Evolutionary conservation across 2,113 vertebrate species (phyloP).

Genomic region (Cinclus cinclus): DNA sequence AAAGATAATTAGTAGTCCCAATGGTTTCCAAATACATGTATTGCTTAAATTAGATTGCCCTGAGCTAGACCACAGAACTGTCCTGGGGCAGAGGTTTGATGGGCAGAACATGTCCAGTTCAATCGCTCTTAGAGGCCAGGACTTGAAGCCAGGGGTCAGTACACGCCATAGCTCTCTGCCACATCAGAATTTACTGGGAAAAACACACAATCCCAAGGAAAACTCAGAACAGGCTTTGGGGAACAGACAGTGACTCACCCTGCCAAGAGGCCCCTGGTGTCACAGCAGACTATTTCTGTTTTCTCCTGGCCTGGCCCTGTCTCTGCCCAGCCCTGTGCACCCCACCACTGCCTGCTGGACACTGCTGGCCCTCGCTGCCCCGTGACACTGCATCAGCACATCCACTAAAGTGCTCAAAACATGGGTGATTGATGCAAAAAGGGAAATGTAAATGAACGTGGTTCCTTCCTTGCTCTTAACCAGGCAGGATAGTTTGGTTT

Average conservation of each 20-base stretch:
- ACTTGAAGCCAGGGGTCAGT: neutral
- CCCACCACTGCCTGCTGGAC: fast-evolving
- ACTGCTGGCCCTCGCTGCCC: fast-evolving
- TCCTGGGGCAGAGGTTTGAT: neutral
- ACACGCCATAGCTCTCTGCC: neutral
- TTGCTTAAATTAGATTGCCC: neutral
- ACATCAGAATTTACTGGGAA: neutral
- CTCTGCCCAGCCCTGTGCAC: fast-evolving
- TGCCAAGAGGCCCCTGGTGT: neutral
- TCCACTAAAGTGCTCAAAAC: neutral
- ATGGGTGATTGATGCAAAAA: neutral
- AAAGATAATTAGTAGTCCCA: neutral
- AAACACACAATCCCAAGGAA: neutral
- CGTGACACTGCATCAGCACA: neutral
- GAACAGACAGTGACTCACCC: neutral
- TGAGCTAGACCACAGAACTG: neutral
- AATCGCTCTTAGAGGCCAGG: neutral
- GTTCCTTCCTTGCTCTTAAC: neutral
- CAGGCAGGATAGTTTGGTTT: neutral
- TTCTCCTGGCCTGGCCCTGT: neutral
- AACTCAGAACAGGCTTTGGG: neutral
- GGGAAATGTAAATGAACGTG: neutral
- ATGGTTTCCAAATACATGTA: neutral
- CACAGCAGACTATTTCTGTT: neutral
- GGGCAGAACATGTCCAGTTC: neutral